phyloP scores from a whole-genome alignment of 92 coral and sea anemone species.

The Actinernus sp. region DNA sequence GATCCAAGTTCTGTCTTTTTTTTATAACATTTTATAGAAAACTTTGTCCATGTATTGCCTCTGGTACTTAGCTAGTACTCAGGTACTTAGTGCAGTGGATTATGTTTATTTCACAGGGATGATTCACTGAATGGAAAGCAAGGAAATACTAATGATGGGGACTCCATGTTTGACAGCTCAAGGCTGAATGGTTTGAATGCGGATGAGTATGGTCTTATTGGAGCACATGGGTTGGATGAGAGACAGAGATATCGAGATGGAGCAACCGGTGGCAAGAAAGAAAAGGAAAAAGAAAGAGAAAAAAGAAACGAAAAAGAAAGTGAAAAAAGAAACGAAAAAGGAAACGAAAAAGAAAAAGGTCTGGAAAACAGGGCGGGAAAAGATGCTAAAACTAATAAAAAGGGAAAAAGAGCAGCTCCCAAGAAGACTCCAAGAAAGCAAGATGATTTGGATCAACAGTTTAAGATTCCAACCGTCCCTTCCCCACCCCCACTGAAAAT shows the following conservation, averaged over 20 bases:
- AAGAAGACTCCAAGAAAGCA: slow-evolving; percentile 50
- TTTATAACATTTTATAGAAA: too few species aligned
- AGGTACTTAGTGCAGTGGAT: too few species aligned
- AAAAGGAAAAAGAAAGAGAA: slow-evolving; percentile 1
- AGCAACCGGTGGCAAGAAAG: not conserved
- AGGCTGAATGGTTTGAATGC: too few species aligned
- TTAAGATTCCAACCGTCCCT: slow-evolving; percentile 56
- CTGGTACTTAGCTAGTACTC: too few species aligned
- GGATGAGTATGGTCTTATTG: too few species aligned
- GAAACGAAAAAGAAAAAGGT: slow-evolving; percentile 7
- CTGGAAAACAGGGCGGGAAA: not conserved
- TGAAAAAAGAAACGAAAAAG: not conserved
- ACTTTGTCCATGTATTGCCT: too few species aligned
- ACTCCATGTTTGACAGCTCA: too few species aligned
- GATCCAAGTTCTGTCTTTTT: too few species aligned
- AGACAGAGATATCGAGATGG: too few species aligned
- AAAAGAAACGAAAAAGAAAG: not conserved
- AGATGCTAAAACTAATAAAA: slow-evolving; percentile 12
- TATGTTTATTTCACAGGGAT: not conserved
- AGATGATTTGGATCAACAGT: slow-evolving; percentile 68
- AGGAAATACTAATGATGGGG: too few species aligned
- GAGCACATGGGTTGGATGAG: too few species aligned
- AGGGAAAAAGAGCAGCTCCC: slow-evolving; percentile 36
- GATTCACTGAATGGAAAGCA: slow-evolving; percentile 5
- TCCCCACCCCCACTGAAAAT: slow-evolving; percentile 68